Percentiles rank a stretch among this genome's conserved stretches.
Evolutionary conservation across 2,797 vertebrate species (phyloP).

Genomic region (Pteronotus mesoamericanus): DNA sequence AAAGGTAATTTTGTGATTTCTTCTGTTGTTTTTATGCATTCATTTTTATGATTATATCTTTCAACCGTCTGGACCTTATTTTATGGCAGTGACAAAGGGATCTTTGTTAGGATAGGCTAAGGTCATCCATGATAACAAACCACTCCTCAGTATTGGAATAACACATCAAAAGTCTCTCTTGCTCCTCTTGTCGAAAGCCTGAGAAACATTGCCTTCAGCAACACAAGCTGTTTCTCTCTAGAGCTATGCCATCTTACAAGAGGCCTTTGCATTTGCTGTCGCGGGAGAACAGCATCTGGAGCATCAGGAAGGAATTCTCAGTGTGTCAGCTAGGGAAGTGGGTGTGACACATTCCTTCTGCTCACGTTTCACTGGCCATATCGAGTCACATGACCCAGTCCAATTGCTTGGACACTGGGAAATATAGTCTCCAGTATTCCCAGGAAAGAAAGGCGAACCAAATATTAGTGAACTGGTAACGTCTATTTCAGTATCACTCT

Average conservation of each 20-base stretch:
- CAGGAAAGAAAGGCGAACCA: not conserved
- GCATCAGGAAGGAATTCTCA: not conserved
- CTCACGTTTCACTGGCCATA: not conserved
- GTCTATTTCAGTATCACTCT: not conserved
- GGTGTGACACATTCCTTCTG: not conserved
- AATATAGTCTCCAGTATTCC: not conserved
- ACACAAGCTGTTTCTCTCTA: not conserved
- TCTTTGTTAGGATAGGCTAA: not conserved
- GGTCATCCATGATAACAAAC: not conserved
- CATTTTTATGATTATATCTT: not conserved
- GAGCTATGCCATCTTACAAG: not conserved
- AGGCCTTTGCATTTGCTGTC: not conserved
- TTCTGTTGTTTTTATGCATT: not conserved
- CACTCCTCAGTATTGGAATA: not conserved
- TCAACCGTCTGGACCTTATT: not conserved
- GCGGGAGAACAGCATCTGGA: not conserved
- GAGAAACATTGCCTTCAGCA: not conserved
- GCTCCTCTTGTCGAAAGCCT: not conserved
- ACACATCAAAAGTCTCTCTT: not conserved
- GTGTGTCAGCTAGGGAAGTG: rapidly evolving
- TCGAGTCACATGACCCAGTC: not conserved
- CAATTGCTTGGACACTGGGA: not conserved
- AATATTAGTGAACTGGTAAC: not conserved
- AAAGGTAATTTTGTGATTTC: not conserved
- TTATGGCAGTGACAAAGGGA: not conserved